Evolutionary conservation across 2,888 invertebrate genomes (phyloP).

Genomic region (Melipona bicolor): DNA sequence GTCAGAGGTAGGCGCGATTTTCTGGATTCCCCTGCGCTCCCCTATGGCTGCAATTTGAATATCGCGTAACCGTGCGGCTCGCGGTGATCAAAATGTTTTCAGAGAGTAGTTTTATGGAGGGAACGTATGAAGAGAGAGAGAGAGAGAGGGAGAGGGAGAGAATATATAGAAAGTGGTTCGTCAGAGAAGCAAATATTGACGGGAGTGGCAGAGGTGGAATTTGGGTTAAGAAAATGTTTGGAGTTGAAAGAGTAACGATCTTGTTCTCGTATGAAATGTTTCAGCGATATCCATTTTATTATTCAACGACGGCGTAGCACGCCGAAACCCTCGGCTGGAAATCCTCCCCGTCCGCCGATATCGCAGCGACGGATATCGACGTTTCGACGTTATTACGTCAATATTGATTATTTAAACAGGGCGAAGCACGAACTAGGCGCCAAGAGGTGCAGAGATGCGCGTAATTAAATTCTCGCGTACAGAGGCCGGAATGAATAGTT

Average conservation of each 20-base stretch:
- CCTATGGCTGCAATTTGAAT: neutral
- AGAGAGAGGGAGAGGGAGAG: too few relatives aligned
- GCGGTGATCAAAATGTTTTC: conserved; percentile 3
- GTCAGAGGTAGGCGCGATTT: neutral
- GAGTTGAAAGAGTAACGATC: conserved; percentile 11
- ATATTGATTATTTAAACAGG: conserved; percentile 52
- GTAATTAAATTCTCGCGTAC: conserved; percentile 45
- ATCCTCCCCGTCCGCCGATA: conserved; percentile 20
- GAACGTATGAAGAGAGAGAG: neutral
- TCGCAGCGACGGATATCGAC: conserved; percentile 23
- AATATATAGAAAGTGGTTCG: neutral
- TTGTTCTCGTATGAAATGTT: conserved; percentile 19
- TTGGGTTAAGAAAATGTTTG: conserved; percentile 42
- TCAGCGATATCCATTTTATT: conserved; percentile 49
- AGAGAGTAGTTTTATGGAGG: neutral
- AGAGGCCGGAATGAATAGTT: neutral
- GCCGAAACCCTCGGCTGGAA: conserved; percentile 6
- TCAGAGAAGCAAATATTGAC: conserved; percentile 27
- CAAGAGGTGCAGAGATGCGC: conserved; percentile 1
- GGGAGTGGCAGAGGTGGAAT: neutral
- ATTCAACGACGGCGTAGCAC: conserved; percentile 14
- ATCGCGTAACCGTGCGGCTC: neutral
- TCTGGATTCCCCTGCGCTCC: neutral
- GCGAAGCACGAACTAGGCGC: conserved; percentile 10
- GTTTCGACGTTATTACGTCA: conserved; percentile 44